Evolutionary conservation across 2,797 vertebrate genomes (phyloP).

Genomic region (Denticeps clupeoides): DNA sequence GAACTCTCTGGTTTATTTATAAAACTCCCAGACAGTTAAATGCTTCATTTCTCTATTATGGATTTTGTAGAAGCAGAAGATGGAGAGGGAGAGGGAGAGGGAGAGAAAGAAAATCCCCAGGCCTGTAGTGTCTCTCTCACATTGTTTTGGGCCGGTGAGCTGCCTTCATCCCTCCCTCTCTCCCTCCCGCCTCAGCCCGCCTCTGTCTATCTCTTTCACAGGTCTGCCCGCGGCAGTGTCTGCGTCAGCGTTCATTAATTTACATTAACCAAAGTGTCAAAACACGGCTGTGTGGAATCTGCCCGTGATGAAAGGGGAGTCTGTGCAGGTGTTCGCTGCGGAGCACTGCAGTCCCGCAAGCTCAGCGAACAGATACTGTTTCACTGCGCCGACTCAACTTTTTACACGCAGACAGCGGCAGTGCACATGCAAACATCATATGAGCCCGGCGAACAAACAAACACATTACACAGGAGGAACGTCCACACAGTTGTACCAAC

Average conservation of each 20-base stretch:
- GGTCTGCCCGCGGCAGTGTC: conserved; percentile 49
- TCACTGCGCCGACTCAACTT: no score
- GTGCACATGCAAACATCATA: no score
- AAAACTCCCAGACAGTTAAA: no score
- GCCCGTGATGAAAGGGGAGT: conserved; percentile 52
- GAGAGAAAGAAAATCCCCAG: background rate
- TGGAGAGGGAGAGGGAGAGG: background rate
- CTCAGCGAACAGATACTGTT: conserved; percentile 7
- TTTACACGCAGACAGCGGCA: no score
- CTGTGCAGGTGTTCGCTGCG: conserved; percentile 50
- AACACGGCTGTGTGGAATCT: conserved; percentile 60
- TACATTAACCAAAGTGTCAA: conserved; percentile 68
- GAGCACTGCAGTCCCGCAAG: background rate
- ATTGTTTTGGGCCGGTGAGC: background rate
- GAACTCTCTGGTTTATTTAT: no score
- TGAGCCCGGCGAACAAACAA: no score
- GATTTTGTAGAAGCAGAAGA: background rate
- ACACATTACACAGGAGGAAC: no score
- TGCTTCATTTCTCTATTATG: no score
- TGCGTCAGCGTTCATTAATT: conserved; percentile 64
- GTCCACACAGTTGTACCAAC: no score
- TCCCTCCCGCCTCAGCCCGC: conserved; percentile 32
- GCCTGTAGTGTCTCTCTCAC: background rate
- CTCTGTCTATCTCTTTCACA: conserved; percentile 39
- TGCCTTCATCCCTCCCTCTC: conserved; percentile 18